phyloP scores from a whole-genome alignment of 2,797 vertebrate species.

The Carapus acus region DNA sequence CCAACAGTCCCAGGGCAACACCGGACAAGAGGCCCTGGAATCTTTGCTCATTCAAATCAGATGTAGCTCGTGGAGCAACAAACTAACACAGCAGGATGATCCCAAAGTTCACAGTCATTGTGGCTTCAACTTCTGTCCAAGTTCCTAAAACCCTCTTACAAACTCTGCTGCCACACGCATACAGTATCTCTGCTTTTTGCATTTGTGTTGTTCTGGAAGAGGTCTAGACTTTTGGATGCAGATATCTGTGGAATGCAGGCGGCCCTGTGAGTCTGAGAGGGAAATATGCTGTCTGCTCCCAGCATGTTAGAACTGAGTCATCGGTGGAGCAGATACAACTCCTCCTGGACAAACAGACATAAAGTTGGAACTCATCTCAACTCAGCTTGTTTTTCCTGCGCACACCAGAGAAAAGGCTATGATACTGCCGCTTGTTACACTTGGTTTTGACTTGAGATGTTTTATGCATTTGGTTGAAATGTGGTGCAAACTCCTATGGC shows the following conservation, averaged over 20 bases:
- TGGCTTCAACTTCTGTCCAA: too few species aligned
- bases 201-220: conserved; percentile 1
- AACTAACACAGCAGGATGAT: too few species aligned
- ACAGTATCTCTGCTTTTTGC: conserved; percentile 5
- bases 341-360: too few species aligned
- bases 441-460: too few species aligned
- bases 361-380: too few species aligned
- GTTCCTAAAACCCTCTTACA: too few species aligned
- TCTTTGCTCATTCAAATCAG: conserved; percentile 60
- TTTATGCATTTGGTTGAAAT: too few species aligned
- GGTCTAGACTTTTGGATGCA: not conserved
- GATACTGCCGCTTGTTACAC: too few species aligned
- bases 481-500: too few species aligned
- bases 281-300: conserved; percentile 3
- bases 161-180: not conserved
- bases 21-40: conserved; percentile 60
- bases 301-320: not conserved
- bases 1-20: conserved; percentile 63
- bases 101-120: too few species aligned
- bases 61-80: conserved; percentile 44
- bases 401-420: too few species aligned
- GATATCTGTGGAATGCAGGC: conserved; percentile 13
- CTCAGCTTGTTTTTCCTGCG: too few species aligned
- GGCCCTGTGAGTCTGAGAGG: not conserved
- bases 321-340: not conserved